Evolutionary conservation across 2,113 vertebrate genomes (phyloP), one percentile per base, ranked within the genome.

Genomic region (Antigone vipio): DNA sequence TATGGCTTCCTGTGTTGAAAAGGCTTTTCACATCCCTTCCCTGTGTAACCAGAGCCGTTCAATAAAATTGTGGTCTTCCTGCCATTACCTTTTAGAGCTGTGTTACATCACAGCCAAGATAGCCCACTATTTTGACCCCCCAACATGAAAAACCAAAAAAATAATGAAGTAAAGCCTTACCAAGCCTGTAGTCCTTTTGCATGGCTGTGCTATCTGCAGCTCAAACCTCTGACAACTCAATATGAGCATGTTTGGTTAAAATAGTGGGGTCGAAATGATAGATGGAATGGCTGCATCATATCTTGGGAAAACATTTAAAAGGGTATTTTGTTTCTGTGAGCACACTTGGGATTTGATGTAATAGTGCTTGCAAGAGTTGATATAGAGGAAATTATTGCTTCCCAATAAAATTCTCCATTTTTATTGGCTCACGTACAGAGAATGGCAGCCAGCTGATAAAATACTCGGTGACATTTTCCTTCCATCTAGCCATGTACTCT

Each of bases 381-480:
- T 96, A 93, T 11, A 95, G 69, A 89, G 93, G 92, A 95, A 97
- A 97, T 94, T 93, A 96, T 95, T 95, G 73, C 88, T 93, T 95
- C 92, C 67, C 95, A 96, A 96, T 97, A 95, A 96, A 97, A 92
- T 92, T 96, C 88, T 69, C 82, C 84, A 96, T 97, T 97, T 97
- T 97, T 96, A 97, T 92, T 97, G 95, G 95, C 95, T 96, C 56
- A 8, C 24, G 16, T 90, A 79, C 79, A 93, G 88, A 95, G 84
- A 96, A 92, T 69, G 84, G 78, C 82, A 95, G 89, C 89, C 96
- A 97, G 91, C 81, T 95, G 91, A 97, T 97, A 97, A 97, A 95
- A 96, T 94, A 90, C 67, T 95, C 3, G 0, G 30, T 75, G 85
- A 88, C 92, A 91, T 97, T 97, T 97, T 78, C 69, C 77, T 93